Percentiles rank a stretch among this genome's conserved stretches.
These are phyloP conservation scores for Poeciliopsis prolifica DNA, from an alignment of 2,113 vertebrate species.

Conservation along the genomic window DNA sequence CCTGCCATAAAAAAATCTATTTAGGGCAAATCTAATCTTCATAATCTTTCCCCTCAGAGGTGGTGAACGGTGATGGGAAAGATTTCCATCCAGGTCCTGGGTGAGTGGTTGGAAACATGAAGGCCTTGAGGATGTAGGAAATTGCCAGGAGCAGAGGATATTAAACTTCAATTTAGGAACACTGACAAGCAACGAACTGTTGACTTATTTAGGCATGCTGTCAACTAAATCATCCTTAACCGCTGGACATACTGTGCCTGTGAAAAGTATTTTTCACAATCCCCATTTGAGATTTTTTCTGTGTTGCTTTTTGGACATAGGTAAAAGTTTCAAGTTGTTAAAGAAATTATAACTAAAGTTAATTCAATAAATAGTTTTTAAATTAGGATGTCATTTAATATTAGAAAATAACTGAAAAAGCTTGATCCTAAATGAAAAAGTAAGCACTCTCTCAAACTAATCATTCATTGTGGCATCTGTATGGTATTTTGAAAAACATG, in stretches of 20 bases:
- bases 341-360: background rate
- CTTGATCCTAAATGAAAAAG: background rate
- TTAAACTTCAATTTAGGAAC: slow-evolving; percentile 77
- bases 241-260: slow-evolving; percentile 50
- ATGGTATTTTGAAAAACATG: too few species aligned
- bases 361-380: background rate
- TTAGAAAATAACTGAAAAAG: too few species aligned
- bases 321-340: background rate
- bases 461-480: too few species aligned
- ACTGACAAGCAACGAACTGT: slow-evolving; percentile 67
- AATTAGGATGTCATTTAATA: background rate
- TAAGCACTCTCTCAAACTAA: background rate
- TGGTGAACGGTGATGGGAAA: slow-evolving; percentile 69
- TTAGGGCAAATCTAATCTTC: slow-evolving; percentile 80
- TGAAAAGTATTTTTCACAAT: background rate
- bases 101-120: slow-evolving; percentile 50
- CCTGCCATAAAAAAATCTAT: slow-evolving; percentile 77
- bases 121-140: slow-evolving; percentile 65
- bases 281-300: background rate
- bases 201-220: slow-evolving; percentile 75
- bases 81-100: slow-evolving; percentile 68
- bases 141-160: slow-evolving; percentile 73
- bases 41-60: slow-evolving; percentile 75
- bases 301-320: background rate
- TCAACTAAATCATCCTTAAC: slow-evolving; percentile 69